Base-by-base conservation (phyloP, 2,888 invertebrate genomes). In the Megaustenia siamemsis region DNA sequence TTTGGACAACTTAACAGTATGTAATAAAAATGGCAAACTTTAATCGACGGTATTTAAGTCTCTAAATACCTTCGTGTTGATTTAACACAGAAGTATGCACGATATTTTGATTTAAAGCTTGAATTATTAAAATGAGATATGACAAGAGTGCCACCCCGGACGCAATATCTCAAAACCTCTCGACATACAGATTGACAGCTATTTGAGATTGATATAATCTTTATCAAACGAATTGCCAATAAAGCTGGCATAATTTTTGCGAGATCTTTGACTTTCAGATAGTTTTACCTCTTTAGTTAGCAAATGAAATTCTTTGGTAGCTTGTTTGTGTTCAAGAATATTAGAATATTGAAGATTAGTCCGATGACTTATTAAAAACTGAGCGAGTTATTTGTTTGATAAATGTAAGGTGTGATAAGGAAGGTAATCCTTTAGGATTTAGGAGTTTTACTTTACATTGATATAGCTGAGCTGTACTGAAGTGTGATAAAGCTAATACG, bases 141-240 rank as follows among this genome's bases (percentile, higher is more conserved):
- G 73, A 73, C 49, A 49, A 28, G 5, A 73, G 28, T 73, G 49
- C 28, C 32, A 45, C 3, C 3, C 32, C 4, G n/a, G 43, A 73
- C 49, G 49, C 18, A 73, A 32, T 49, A 49, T 32, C 35, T 32
- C 21, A 49, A 45, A 3, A 15, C 49, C 73, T 21, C 12, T 10
- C 32, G 73, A 73, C 32, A 49, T 73, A 49, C n/a, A 40, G 21
- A 49, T 28, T 73, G 73, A 49, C 73, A 73, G 40, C 21, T 21
- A 35, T 49, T 56, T 28, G 49, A 35, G 32, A 49, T 49, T 49
- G 28, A 21, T 2, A 32, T 32, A 73, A 32, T 49, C 45, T 32
- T 73, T 15, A 28, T 6, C 15, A 63, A 63, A 63, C 63, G 12
- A 32, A 4, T 28, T 63, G 28, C 32, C 32, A 32, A 28, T 21